Base-by-base conservation (phyloP, 2,888 invertebrate species). In the Heliconius ethilla region DNA sequence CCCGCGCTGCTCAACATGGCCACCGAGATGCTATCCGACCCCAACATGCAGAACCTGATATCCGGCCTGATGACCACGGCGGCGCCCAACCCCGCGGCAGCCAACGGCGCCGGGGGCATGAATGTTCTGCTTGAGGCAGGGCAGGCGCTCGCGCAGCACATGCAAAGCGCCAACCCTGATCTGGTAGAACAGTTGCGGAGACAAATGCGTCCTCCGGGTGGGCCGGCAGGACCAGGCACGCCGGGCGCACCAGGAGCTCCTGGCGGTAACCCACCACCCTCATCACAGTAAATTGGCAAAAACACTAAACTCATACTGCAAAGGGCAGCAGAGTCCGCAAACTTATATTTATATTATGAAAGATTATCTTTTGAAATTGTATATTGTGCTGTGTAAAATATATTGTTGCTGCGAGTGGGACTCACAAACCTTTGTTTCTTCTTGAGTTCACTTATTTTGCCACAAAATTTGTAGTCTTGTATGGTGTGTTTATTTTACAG, bases 1-100 rank as follows among this genome's bases (percentile, higher is more conserved):
- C 98, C 98, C 7, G 96, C 96, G 25, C 94, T 99, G 81, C 95
- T 98, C 89, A 97, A 96, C 84, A 97, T 98, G 96, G 98, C 98
- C 6, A 96, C 96, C 10, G 97, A 97, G 87, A 96, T 98, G 96
- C 95, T 98, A 83, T 95, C 96, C n/a, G 97, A 98, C 91, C 98
- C 98, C 22, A 96, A 96, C 82, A 97, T 98, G 95, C 97, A 97
- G 87, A 96, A 96, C 86, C 95, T 97, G 89, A 95, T 96, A 91
- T 95, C 95, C 25, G 95, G 95, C 70, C 88, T 96, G 70, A 95
- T 96, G 94, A 89, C 82, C 76, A 88, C 87, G 51, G 84, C 87
- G 11, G 83, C 86, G 9, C 84, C 86, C 1, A 80, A 85, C 4
- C 83, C 82, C 0, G 83, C 85, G 4, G 82, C 81, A 13, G 81